Evolutionary conservation across 2,113 vertebrate genomes (phyloP).

Genomic region (Heptranchias perlo): DNA sequence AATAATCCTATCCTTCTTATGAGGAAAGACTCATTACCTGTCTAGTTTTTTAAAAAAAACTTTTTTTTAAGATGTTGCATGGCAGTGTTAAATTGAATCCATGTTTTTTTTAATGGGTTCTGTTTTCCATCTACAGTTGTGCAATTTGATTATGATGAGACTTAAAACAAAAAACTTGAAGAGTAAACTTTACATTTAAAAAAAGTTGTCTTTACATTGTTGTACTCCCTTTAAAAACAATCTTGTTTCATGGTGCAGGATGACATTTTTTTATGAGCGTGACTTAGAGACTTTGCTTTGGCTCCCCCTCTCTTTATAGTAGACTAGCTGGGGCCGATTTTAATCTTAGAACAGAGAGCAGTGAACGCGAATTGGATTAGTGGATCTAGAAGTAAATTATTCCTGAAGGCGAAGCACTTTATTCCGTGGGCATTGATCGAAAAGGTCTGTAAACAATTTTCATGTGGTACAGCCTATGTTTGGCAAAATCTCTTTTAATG

Average conservation of each 20-base stretch:
- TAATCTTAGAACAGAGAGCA: conserved; percentile 18
- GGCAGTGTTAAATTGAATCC: neutral
- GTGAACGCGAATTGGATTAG: neutral
- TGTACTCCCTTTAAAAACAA: neutral
- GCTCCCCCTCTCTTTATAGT: neutral
- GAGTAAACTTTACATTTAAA: neutral
- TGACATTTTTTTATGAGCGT: neutral
- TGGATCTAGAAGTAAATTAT: conserved; percentile 6
- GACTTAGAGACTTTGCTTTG: neutral
- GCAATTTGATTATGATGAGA: neutral
- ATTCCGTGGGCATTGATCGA: neutral
- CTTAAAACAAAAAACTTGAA: neutral
- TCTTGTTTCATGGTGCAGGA: neutral
- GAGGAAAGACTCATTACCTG: neutral
- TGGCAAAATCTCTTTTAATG: neutral
- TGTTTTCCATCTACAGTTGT: neutral
- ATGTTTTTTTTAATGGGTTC: neutral
- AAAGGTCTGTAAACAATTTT: conserved; percentile 25
- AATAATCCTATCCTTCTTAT: neutral
- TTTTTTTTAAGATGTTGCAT: neutral
- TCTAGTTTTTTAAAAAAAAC: neutral
- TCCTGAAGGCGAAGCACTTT: neutral
- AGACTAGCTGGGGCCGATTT: neutral
- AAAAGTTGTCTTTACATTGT: neutral
- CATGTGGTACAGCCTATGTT: neutral